Evolutionary conservation across 2,113 vertebrate species (phyloP).

Genomic region (Bubo bubo): DNA sequence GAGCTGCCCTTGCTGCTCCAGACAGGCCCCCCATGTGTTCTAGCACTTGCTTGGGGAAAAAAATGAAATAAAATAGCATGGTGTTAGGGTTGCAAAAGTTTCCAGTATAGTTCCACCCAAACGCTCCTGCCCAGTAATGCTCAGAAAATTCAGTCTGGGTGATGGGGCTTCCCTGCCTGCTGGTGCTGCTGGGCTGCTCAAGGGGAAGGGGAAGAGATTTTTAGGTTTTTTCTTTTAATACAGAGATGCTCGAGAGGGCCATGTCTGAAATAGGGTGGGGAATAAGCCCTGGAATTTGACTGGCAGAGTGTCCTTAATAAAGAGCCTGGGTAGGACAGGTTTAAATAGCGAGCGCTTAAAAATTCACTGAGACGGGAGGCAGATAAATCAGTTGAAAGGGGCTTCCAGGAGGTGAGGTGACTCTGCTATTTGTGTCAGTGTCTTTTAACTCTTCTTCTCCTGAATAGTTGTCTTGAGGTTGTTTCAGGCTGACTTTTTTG

Average conservation of each 20-base stretch:
- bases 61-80: background rate
- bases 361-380: background rate
- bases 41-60: background rate
- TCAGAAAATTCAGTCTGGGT: background rate
- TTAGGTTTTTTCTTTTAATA: background rate
- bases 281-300: background rate
- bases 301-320: background rate
- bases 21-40: background rate
- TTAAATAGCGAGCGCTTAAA: background rate
- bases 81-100: conserved; percentile 43
- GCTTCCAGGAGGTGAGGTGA: background rate
- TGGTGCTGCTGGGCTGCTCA: background rate
- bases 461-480: background rate
- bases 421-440: fast-evolving
- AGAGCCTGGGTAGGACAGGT: background rate
- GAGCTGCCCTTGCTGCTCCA: fast-evolving
- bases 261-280: background rate
- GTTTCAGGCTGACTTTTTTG: background rate
- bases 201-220: background rate
- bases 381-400: background rate
- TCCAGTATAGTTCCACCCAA: conserved; percentile 39
- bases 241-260: background rate
- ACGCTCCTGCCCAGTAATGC: background rate
- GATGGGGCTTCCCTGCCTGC: background rate
- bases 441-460: background rate